phyloP scores from a whole-genome alignment of 2,888 invertebrate genomes.

The Campoplex capitator region DNA sequence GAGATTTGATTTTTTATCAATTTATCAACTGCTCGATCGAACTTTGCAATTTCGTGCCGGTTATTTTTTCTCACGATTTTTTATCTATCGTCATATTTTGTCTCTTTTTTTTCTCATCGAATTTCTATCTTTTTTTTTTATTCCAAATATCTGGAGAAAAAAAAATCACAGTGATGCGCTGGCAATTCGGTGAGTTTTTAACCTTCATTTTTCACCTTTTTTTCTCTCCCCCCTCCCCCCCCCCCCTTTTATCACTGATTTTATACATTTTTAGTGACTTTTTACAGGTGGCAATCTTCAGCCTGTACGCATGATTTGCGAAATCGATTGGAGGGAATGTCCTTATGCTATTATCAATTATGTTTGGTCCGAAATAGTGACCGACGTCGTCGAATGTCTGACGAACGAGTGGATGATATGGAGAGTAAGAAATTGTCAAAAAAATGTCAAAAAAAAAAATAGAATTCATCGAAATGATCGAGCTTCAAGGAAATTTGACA shows the following conservation, averaged over 20 bases:
- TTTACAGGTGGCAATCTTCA: constrained; percentile 80
- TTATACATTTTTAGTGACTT: background rate
- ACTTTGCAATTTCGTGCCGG: background rate
- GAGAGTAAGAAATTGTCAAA: constrained; percentile 72
- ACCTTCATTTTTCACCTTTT: background rate
- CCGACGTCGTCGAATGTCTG: constrained; percentile 80
- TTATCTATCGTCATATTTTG: constrained; percentile 7
- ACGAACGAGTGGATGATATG: constrained; percentile 76
- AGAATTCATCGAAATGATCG: background rate
- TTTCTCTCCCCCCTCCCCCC: background rate
- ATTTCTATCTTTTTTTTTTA: background rate
- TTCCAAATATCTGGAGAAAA: background rate
- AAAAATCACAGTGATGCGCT: constrained; percentile 73
- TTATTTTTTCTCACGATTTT: background rate
- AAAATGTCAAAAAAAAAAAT: no score
- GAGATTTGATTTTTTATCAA: constrained; percentile 34
- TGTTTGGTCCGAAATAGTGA: constrained; percentile 80
- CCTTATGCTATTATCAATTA: constrained; percentile 77
- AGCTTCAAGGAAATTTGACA: no score
- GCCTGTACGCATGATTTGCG: constrained; percentile 77
- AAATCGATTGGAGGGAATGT: constrained; percentile 78
- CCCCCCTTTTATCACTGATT: background rate
- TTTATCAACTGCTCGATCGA: background rate
- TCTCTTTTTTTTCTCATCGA: background rate
- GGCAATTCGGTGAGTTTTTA: constrained; percentile 77